phyloP scores from a whole-genome alignment of 1,140 invertebrate species.

The Neodiprion lecontei region DNA sequence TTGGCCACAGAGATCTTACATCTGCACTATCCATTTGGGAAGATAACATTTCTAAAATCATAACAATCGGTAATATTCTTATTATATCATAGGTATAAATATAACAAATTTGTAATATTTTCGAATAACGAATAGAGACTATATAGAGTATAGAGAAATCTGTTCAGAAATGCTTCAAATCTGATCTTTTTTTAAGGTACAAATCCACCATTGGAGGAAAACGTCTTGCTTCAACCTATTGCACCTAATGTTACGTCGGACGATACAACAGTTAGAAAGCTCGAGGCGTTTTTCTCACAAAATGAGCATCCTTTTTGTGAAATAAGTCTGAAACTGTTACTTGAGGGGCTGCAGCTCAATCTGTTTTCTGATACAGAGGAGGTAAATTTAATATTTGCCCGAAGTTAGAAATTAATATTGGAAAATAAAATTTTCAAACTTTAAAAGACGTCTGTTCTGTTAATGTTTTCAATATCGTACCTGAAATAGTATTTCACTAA shows the following conservation, averaged over 20 bases:
- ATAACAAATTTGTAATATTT: no score
- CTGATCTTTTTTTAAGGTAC: neutral
- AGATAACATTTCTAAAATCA: slow-evolving; percentile 65
- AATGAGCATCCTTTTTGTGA: slow-evolving; percentile 64
- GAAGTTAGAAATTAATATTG: neutral
- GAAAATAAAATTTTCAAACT: no score
- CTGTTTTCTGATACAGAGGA: slow-evolving; percentile 79
- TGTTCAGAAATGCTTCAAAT: neutral
- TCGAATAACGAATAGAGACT: no score
- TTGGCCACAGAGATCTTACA: slow-evolving; percentile 76
- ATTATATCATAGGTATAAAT: no score
- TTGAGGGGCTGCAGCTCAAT: slow-evolving; percentile 74
- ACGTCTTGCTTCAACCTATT: neutral
- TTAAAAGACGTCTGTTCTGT: neutral
- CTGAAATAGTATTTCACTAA: no score
- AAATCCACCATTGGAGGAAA: neutral
- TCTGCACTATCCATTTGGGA: slow-evolving; percentile 73
- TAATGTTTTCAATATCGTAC: slow-evolving; percentile 12
- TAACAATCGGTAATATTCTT: slow-evolving; percentile 19
- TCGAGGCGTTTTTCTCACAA: slow-evolving; percentile 78
- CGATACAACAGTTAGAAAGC: slow-evolving; percentile 71
- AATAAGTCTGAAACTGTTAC: slow-evolving; percentile 66
- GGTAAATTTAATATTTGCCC: slow-evolving; percentile 39
- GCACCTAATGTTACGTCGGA: slow-evolving; percentile 33
- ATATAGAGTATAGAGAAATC: no score